Evolutionary conservation across 2,888 invertebrate species (phyloP).

Genomic region (Tridacna crocea): DNA sequence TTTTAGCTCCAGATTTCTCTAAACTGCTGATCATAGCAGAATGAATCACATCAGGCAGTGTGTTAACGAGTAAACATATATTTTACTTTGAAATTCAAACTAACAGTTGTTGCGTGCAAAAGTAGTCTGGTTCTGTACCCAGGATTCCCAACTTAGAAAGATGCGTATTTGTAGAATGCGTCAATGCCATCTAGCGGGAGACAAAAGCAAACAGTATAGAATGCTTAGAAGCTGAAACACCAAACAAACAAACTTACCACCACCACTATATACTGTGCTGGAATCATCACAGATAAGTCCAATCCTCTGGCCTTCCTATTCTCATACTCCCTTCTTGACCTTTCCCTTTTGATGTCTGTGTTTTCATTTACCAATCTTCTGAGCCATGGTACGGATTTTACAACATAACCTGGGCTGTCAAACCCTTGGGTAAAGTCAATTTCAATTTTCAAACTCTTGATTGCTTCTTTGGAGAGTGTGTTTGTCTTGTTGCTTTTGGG

Average conservation of each 20-base stretch:
- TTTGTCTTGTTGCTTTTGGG: background rate
- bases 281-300: constrained; percentile 43
- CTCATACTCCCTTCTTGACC: background rate
- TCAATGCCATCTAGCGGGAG: no score
- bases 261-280: constrained; percentile 55
- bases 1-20: no score
- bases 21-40: no score
- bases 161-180: no score
- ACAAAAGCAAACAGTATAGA: no score
- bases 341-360: constrained; percentile 3
- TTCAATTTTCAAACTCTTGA: constrained; percentile 28
- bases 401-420: background rate
- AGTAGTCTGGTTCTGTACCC: no score
- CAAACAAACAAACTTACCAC: constrained; percentile 49
- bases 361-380: constrained; percentile 8
- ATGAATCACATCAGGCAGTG: no score
- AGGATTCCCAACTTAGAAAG: no score
- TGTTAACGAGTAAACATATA: no score
- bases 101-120: no score
- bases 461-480: background rate
- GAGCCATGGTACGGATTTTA: constrained; percentile 12
- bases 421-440: constrained; percentile 19
- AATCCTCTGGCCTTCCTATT: constrained; percentile 12
- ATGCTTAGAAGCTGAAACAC: no score
- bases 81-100: no score